Base-by-base conservation (phyloP, 2,113 vertebrate species). In the Rhadina sibilatrix region DNA sequence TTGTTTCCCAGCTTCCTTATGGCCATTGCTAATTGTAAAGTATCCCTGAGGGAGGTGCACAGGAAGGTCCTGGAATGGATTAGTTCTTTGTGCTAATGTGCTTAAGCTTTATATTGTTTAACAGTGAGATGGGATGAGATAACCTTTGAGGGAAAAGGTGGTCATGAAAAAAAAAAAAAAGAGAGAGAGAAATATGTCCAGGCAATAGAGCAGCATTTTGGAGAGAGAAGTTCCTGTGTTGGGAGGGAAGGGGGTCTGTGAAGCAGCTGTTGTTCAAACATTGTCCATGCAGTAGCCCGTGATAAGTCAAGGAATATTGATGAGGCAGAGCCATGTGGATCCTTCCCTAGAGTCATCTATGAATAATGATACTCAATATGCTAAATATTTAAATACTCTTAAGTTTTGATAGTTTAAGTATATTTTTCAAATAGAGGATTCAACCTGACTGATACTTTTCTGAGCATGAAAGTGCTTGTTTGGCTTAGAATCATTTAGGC, bases 1-100 rank as follows among this genome's bases (percentile, higher is more conserved):
- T 92, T 92, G 93, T 94, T 90, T 89, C 33, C 25, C 56, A 38
- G 54, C 59, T 95, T 97, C 95, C 75, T 92, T 89, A 61, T 83
- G 63, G 63, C 53, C 6, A 0, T 33, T 69, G 63, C 64, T 94
- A 74, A 93, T 94, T 90, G 88, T 88, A 31, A 93, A 40, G 7
- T 83, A 24, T 38, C 59, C 83, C 88, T 50, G 66, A 52, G 82
- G 75, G 71, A 86, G 52, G n/a, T 23, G 54, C 33, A 53, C 76
- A 72, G 90, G 88, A 96, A 95, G 86, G 79, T 87, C 59, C 53
- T 53, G 70, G 65, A 14, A 25, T 80, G 68, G 28, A 53, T 95
- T 83, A 69, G 12, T 81, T 76, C 50, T 52, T 86, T 93, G 88
- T 93, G 59, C 60, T 63, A 70, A 83, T 4, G 2, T 61, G 38